Conservation (phyloP, 2,888 invertebrate genomes). For the Melinaea menophilus region DNA sequence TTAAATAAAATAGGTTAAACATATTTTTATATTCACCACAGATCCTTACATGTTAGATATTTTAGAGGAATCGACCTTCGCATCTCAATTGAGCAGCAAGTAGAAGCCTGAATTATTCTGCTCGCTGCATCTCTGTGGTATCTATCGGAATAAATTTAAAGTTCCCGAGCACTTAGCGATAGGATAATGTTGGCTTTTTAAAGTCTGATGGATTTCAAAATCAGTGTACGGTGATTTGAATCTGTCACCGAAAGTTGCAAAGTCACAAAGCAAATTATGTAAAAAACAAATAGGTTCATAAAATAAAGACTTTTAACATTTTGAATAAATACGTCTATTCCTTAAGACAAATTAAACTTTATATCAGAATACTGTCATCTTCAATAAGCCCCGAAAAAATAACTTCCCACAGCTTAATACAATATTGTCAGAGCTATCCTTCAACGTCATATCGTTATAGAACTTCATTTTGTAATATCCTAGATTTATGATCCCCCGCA, state of each 20-base stretch:
- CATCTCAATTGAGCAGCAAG: conserved; percentile 30
- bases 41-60: conserved; percentile 27
- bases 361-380: no score
- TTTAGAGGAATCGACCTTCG: conserved; percentile 31
- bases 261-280: no score
- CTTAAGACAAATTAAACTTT: no score
- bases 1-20: conserved; percentile 16
- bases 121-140: conserved; percentile 32
- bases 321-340: no score
- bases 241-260: background rate
- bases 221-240: background rate
- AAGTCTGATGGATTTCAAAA: conserved; percentile 6
- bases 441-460: conserved; percentile 59
- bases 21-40: conserved; percentile 25
- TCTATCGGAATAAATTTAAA: conserved; percentile 36
- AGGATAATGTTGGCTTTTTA: conserved; percentile 5
- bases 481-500: conserved; percentile 53
- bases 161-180: conserved; percentile 24
- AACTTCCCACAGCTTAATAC: background rate
- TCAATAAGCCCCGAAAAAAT: no score
- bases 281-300: no score
- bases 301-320: no score
- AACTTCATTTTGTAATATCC: conserved; percentile 57
- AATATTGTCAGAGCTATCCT: conserved; percentile 42
- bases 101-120: conserved; percentile 31